Percentiles rank a stretch among this genome's conserved stretches.
Evolutionary conservation across 2,113 vertebrate species (phyloP).

Genomic region (Mormoops blainvillei): DNA sequence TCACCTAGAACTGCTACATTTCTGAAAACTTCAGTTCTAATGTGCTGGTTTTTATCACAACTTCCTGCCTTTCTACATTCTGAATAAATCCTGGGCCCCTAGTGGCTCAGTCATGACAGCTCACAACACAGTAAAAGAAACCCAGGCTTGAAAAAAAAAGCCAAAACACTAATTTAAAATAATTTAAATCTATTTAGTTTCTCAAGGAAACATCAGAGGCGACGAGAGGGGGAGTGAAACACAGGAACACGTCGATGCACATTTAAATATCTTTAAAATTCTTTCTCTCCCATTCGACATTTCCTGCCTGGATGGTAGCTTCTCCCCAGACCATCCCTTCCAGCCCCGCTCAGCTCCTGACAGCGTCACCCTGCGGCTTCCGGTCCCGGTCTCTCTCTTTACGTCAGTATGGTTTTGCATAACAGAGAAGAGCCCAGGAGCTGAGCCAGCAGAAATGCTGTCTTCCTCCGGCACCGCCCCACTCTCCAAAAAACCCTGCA

Average conservation of each 20-base stretch:
- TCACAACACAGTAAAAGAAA: background rate
- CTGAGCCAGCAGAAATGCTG: background rate
- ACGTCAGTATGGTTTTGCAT: background rate
- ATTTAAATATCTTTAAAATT: background rate
- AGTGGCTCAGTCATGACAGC: background rate
- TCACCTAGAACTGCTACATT: background rate
- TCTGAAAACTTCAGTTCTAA: background rate
- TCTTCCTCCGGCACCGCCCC: background rate
- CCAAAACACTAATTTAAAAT: background rate
- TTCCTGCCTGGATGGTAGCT: background rate
- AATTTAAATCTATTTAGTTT: background rate
- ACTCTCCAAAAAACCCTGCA: background rate
- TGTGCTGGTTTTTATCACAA: background rate
- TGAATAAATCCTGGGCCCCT: background rate
- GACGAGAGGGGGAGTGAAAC: background rate
- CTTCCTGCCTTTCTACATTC: background rate
- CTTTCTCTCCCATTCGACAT: background rate
- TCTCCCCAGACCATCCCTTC: background rate
- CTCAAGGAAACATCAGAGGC: background rate
- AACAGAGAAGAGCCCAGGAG: background rate
- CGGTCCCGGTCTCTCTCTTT: background rate
- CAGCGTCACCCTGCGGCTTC: background rate
- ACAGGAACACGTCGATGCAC: background rate
- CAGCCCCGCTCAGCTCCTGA: background rate
- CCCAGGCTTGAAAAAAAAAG: background rate